Percentiles rank a stretch among this genome's conserved stretches.
Conservation (phyloP, 53 echinoderm and acorn worm species). For the Holothuria leucospilota region DNA sequence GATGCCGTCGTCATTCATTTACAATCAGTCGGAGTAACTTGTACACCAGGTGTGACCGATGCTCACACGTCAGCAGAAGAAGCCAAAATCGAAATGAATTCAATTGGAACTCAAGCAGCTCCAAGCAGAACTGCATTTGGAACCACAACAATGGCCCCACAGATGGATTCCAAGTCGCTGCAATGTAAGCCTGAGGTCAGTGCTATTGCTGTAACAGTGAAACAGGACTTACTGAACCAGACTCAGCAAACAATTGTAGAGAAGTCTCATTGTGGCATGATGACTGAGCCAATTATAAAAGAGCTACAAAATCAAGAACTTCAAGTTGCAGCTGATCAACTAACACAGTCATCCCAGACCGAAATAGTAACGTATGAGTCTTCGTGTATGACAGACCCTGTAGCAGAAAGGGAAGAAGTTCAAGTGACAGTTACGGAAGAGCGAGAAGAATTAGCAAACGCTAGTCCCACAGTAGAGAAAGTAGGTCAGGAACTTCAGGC, state of each 20-base stretch:
- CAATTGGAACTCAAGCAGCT: background rate
- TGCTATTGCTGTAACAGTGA: background rate
- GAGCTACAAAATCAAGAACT: background rate
- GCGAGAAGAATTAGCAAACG: background rate
- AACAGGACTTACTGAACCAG: background rate
- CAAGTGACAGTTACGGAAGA: background rate
- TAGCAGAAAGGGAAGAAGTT: background rate
- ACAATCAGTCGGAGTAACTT: constrained; percentile 1
- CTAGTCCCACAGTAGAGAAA: background rate
- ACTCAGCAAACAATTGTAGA: constrained; percentile 2
- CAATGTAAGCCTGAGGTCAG: constrained; percentile 23
- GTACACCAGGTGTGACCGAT: background rate
- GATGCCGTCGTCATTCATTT: constrained; percentile 8
- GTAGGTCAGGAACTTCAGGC: background rate
- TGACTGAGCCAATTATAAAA: background rate
- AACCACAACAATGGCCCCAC: background rate
- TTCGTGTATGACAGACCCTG: constrained; percentile 14
- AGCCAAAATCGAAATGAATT: background rate
- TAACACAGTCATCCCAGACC: constrained; percentile 17
- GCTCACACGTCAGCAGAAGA: background rate
- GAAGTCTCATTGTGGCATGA: background rate
- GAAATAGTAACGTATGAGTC: constrained; percentile 14
- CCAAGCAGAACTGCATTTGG: background rate
- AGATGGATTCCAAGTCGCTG: background rate
- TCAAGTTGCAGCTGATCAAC: background rate